These are phyloP conservation scores for Temnothorax unifasciatus DNA, from an alignment of 2,888 invertebrate species.

Conservation along the genomic window DNA sequence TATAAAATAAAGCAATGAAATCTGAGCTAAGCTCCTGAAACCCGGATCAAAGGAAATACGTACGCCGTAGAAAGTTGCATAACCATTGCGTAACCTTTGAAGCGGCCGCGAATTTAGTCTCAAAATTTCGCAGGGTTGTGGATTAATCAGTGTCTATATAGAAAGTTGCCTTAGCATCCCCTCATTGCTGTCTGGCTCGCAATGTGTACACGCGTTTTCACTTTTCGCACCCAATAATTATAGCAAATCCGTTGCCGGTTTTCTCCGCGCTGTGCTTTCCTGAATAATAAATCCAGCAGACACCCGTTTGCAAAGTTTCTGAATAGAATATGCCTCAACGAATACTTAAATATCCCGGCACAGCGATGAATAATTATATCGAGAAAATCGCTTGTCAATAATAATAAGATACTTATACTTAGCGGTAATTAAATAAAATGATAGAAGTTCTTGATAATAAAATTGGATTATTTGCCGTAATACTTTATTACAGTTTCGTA, in stretches of 20 bases:
- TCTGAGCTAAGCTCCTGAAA: not conserved
- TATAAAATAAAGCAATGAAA: not conserved
- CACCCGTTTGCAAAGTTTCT: slow-evolving; percentile 2
- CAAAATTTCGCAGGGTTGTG: slow-evolving; percentile 37
- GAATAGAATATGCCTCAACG: not conserved
- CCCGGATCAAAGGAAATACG: not conserved
- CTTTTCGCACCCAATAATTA: slow-evolving; percentile 52
- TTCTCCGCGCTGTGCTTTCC: not conserved
- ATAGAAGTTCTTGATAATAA: not conserved
- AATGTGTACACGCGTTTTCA: slow-evolving; percentile 48
- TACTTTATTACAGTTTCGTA: not conserved
- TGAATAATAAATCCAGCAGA: slow-evolving; percentile 35
- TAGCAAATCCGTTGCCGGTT: slow-evolving; percentile 12
- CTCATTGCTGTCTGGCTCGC: slow-evolving; percentile 6
- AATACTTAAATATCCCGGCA: slow-evolving; percentile 1
- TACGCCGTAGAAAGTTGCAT: slow-evolving; percentile 11
- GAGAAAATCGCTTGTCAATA: slow-evolving; percentile 18
- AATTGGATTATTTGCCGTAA: not conserved
- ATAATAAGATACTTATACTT: not conserved
- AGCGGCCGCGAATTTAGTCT: slow-evolving; percentile 15
- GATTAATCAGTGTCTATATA: slow-evolving; percentile 51
- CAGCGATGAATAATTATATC: slow-evolving; percentile 35
- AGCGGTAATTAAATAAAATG: not conserved
- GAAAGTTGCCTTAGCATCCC: slow-evolving; percentile 45
- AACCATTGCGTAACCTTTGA: slow-evolving; percentile 22